These are phyloP conservation scores for Limnephilus auricula DNA, from an alignment of 2,888 invertebrate genomes.

Conservation along the genomic window DNA sequence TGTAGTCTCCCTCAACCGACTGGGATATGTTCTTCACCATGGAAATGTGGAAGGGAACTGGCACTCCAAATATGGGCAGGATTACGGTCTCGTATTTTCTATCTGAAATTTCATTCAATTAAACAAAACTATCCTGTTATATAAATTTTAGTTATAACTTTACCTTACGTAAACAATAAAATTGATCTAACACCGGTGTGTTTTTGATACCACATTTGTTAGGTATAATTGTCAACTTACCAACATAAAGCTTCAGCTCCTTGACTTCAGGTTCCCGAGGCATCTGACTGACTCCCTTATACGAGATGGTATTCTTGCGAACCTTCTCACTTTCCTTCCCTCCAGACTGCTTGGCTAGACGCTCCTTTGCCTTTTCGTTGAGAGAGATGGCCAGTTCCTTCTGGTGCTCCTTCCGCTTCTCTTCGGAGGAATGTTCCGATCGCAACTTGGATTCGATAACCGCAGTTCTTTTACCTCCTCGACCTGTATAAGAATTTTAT, in stretches of 20 bases:
- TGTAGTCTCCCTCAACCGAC: constrained; percentile 99
- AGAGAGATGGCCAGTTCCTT: constrained; percentile 93
- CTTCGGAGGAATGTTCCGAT: constrained; percentile 96
- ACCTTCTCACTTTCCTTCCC: constrained; percentile 93
- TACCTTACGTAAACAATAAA: not conserved
- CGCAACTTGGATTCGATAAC: constrained; percentile 95
- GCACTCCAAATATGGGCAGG: constrained; percentile 95
- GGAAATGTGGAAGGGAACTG: constrained; percentile 99
- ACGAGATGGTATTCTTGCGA: constrained; percentile 96
- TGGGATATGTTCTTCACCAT: constrained; percentile 99
- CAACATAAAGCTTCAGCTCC: constrained; percentile 96
- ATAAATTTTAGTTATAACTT: not conserved
- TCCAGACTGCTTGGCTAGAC: constrained; percentile 91
- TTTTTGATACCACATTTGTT: not conserved
- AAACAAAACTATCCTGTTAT: not conserved
- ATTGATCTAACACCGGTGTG: not conserved
- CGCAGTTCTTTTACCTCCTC: constrained; percentile 91
- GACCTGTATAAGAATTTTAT: constrained; percentile 71
- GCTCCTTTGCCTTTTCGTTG: constrained; percentile 95
- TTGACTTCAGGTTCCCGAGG: constrained; percentile 95
- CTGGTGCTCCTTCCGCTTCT: constrained; percentile 97
- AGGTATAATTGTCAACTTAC: constrained; percentile 75
- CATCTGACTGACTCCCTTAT: constrained; percentile 94
- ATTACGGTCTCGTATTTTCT: constrained; percentile 99
- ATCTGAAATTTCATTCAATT: constrained; percentile 78